Evolutionary conservation across 1,140 invertebrate genomes (phyloP), one percentile per base, ranked within the genome.

Genomic region (Scaptomyza montana): DNA sequence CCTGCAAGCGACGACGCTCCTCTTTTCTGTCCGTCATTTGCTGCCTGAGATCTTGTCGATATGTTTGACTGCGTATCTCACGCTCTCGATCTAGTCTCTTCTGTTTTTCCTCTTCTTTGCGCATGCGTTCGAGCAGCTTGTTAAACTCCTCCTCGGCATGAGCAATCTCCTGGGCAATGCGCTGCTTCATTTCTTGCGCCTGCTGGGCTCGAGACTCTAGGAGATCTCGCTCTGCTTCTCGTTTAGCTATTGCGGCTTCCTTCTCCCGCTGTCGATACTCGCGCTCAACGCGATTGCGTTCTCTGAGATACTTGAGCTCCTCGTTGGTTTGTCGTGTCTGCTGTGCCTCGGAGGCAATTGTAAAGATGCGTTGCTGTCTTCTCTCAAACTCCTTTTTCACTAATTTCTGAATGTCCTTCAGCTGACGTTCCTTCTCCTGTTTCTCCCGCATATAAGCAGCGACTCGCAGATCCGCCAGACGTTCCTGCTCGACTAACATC

Each of bases 11-110:
- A 8, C 94, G 94, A 16, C 93, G 93, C 77, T 95, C 92, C 39
- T 89, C 92, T 80, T 95, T 94, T 74, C 94, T 95, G 56, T 94
- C 93, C 75, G 94, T 94, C 45, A 95, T 94, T 91, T 95, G 92
- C 13, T 84, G 86, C 33, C 78, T 76, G 28, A 92, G 84, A 21
- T 91, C 91, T 0, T 76, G 70, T 2, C 90, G 76, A 77, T 92
- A 92, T 28, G 28, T 49, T 16, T 80, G 74, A 1, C 80, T 71
- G 13, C 78, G 78, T 13, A 50, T 12, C 5, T 84, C 74, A 4
- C 92, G 67, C 2, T 79, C 75, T 0, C 85, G 84, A 61, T 93
- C 93, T 19, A 91, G 73, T 2, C 92, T 77, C 2, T 86, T 86
- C 57, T 93, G 87, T 53, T 92, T 80, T 30, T 93, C 71, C 59